These are phyloP conservation scores for Drosophila recens DNA, from an alignment of 2,888 invertebrate genomes.

Conservation along the genomic window DNA sequence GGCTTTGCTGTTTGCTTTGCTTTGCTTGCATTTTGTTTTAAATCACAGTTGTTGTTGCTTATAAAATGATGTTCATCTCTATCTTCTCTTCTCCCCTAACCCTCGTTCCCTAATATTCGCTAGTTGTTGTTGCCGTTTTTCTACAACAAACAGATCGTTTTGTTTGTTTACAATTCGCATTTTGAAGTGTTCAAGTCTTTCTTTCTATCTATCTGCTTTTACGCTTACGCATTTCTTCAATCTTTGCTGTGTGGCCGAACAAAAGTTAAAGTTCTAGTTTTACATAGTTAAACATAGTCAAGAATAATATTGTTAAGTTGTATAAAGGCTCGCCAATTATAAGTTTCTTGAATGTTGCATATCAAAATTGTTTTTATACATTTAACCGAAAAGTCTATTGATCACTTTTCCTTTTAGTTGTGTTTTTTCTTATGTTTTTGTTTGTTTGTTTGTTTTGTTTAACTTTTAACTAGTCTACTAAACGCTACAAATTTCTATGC, in stretches of 20 bases:
- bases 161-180: slow-evolving; percentile 26
- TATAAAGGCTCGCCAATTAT: slow-evolving; percentile 67
- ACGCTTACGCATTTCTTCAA: slow-evolving; percentile 30
- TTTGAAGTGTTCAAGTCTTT: slow-evolving; percentile 81
- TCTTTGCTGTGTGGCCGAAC: slow-evolving; percentile 52
- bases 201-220: slow-evolving; percentile 22
- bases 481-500: slow-evolving; percentile 70
- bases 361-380: slow-evolving; percentile 41
- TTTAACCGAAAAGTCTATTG: slow-evolving; percentile 39
- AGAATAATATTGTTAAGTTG: slow-evolving; percentile 55
- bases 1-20: slow-evolving; percentile 37
- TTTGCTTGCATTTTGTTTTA: slow-evolving; percentile 57
- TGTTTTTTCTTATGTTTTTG: slow-evolving; percentile 10
- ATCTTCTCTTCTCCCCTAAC: slow-evolving; percentile 15
- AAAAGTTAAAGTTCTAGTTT: slow-evolving; percentile 37
- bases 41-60: slow-evolving; percentile 81
- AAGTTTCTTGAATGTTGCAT: slow-evolving; percentile 31
- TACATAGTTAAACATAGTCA: slow-evolving; percentile 42
- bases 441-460: slow-evolving; percentile 14
- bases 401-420: slow-evolving; percentile 21
- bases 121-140: slow-evolving; percentile 40
- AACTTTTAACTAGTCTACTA: slow-evolving; percentile 46
- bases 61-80: slow-evolving; percentile 72
- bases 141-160: slow-evolving; percentile 45
- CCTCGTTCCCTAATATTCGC: slow-evolving; percentile 26